Evolutionary conservation across 2,113 vertebrate species (phyloP).

Genomic region (Antechinus flavipes): DNA sequence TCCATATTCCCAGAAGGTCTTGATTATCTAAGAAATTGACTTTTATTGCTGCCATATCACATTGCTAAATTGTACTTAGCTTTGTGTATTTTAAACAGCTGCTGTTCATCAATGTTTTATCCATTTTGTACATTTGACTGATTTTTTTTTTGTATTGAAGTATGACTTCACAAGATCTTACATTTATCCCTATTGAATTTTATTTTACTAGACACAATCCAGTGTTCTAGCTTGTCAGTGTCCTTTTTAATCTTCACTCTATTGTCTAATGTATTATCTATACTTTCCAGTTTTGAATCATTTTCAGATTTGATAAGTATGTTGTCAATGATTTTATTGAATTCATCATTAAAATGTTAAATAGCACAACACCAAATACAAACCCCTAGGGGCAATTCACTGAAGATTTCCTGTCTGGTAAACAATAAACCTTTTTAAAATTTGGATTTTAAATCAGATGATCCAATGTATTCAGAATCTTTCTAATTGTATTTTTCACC

Average conservation of each 20-base stretch:
- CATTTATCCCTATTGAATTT: not conserved
- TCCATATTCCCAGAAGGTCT: not conserved
- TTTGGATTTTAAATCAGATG: not conserved
- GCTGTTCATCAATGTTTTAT: not conserved
- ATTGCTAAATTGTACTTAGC: not conserved
- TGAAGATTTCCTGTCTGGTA: not conserved
- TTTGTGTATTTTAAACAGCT: not conserved
- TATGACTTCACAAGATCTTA: not conserved
- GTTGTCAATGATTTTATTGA: not conserved
- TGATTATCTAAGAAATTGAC: not conserved
- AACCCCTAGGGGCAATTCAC: not conserved
- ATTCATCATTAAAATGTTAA: not conserved
- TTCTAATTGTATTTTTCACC: not conserved
- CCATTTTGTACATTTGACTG: not conserved
- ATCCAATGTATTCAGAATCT: not conserved
- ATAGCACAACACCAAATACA: not conserved
- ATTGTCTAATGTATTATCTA: not conserved
- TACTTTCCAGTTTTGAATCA: not conserved
- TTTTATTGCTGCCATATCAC: not conserved
- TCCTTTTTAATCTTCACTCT: not conserved
- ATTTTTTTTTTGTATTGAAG: not conserved
- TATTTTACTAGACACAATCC: not conserved
- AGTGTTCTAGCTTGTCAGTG: not conserved
- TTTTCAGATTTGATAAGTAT: not conserved
- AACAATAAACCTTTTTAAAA: not conserved